Base-by-base conservation (phyloP, 2,797 vertebrate species). In the Hirundo rustica region DNA sequence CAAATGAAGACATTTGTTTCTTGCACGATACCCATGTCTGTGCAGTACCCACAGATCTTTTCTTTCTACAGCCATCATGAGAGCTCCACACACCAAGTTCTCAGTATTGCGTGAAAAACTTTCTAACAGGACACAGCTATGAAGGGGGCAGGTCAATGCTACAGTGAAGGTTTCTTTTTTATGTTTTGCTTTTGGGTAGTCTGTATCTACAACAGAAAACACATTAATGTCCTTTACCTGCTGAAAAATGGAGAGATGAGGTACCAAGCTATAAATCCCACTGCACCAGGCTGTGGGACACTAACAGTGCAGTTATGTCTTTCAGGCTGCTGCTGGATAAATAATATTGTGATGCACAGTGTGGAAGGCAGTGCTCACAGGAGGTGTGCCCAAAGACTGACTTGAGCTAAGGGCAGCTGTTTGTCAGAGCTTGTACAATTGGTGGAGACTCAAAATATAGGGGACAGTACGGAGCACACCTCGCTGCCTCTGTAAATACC, bases 341-440 rank as follows among this genome's bases (percentile, higher is more conserved):
- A 62, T 71, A 64, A 13, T 23, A 19, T 1, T 66, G 65, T 6
- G 21, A 25, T 53, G n/a, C 8, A 22, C 8, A 15, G 21, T 16
- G 16, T 21, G 44, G 81, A 77, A 51, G 44, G 65, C 73, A 47
- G 19, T 5, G 26, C 16, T 60, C 2, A 0, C 26, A 64, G 22
- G 21, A 79, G 29, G 11, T 22, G 4, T 3, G 4, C 53, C 32
- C 3, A 7, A 68, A 85, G 44, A 34, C 42, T 58, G 51, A 34
- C 36, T 42, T 4, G 1, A 61, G 10, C 15, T 47, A 53, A 74
- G 66, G 6, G 26, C 53, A 71, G 70, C 57, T 77, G 21, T 48
- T 78, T 20, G 21, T 30, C 2, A 3, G 15, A 36, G 48, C 21
- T 62, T 40, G 5, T 48, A 16, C 48, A 42, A 5, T 27, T 0